phyloP scores from a whole-genome alignment of 1,140 invertebrate species.

The Drosophila novamexicana region DNA sequence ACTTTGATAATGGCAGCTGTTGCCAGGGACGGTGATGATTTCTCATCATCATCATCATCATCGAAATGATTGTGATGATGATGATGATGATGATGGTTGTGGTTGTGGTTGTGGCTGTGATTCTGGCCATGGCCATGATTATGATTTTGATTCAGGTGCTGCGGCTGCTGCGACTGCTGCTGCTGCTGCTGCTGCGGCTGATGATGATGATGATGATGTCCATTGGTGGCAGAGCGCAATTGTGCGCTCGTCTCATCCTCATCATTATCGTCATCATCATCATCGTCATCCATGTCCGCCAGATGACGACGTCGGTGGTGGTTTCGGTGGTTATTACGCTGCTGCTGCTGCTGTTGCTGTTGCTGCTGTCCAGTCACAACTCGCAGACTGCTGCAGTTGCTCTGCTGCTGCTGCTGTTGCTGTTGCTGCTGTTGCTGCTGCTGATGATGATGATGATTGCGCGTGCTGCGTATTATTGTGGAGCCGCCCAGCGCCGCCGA shows the following conservation, averaged over 20 bases:
- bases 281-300: constrained; percentile 76
- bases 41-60: constrained; percentile 82
- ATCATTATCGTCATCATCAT: constrained; percentile 73
- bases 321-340: constrained; percentile 83
- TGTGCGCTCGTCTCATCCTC: constrained; percentile 34
- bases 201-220: constrained; percentile 47
- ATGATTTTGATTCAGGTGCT: constrained; percentile 28
- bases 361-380: constrained; percentile 33
- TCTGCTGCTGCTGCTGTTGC: constrained; percentile 24
- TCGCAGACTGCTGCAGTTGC: constrained; percentile 42
- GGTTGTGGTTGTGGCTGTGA: constrained; percentile 38
- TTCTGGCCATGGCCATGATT: constrained; percentile 21
- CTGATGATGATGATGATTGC: constrained; percentile 69
- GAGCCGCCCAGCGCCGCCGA: constrained; percentile 72
- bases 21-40: constrained; percentile 83
- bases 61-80: constrained; percentile 79
- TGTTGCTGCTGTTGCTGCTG: constrained; percentile 37
- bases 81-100: constrained; percentile 40
- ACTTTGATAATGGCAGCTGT: constrained; percentile 81
- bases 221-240: constrained; percentile 35
- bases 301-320: constrained; percentile 83
- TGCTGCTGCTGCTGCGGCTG: constrained; percentile 31
- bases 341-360: constrained; percentile 45
- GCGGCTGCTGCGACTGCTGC: constrained; percentile 26
- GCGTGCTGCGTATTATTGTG: constrained; percentile 78